Percentiles rank a stretch among this genome's conserved stretches.
phyloP scores from a whole-genome alignment of 1,140 invertebrate species.

The Trinorchestia longiramus region DNA sequence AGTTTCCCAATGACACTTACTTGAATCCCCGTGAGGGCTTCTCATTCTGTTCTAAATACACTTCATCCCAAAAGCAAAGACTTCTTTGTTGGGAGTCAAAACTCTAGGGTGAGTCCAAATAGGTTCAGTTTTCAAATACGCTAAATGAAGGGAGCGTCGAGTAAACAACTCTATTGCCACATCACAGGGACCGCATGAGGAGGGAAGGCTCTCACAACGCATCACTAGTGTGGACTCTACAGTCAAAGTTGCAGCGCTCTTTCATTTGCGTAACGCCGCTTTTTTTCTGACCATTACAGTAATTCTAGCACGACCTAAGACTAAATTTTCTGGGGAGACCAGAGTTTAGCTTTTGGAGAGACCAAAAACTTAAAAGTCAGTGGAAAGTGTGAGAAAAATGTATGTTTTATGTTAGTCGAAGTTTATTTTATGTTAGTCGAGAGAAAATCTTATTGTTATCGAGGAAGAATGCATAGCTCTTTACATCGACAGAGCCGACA shows the following conservation, averaged over 20 bases:
- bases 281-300: background rate
- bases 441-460: too few species aligned
- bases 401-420: background rate
- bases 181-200: background rate
- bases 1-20: background rate
- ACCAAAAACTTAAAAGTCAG: background rate
- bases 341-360: background rate
- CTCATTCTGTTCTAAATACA: background rate
- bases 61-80: constrained; percentile 19
- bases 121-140: constrained; percentile 36
- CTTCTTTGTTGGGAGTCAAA: constrained; percentile 20
- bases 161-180: constrained; percentile 38
- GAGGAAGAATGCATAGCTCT: background rate
- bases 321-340: background rate
- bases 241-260: background rate
- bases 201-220: background rate
- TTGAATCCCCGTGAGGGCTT: background rate
- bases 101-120: constrained; percentile 8
- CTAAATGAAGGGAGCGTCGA: constrained; percentile 3
- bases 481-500: background rate
- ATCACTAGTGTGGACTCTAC: background rate
- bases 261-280: background rate
- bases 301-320: background rate
- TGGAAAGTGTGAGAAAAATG: background rate
- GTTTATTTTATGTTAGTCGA: too few species aligned